Evolutionary conservation across 2,113 vertebrate genomes (phyloP), one percentile per base, ranked within the genome.

Genomic region (Budorcas taxicolor): DNA sequence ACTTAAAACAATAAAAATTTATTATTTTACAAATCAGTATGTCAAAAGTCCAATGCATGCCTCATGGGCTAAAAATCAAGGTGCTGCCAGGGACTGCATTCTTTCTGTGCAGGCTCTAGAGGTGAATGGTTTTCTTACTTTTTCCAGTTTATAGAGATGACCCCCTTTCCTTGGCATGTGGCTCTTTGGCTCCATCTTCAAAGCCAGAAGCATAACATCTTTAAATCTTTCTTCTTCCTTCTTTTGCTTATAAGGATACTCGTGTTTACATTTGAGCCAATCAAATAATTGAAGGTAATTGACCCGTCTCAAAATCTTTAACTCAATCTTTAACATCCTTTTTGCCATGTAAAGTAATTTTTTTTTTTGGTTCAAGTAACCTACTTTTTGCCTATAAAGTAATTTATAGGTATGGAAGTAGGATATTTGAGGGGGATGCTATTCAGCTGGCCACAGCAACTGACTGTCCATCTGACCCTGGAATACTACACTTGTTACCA

Each of bases 1-100:
- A 50, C 21, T 90, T 95, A 62, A 92, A 85, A 29, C 8, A 60
- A 85, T 3, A 89, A 12, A 91, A 92, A 29, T 40, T 19, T 52
- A 43, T 82, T 74, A 47, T 81, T 29, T 91, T 95, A 64, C 2
- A 82, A 17, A 71, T 91, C 25, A 60, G 36, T 60, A 78, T 25
- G 8, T 89, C n/a, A 31, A 16, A 78, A 94, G 31, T 55, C 40
- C 21, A 76, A 58, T 7, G 5, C 4, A 27, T 53, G 9, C 33
- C 1, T 52, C 23, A 45, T 55, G 9, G 12, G 23, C 7, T 33
- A 91, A 58, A 87, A 81, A 16, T 74, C 12, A 85, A 95, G 11
- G 1, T 27, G 27, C 25, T 60, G 7, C 33, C 52, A 91, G 45
- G 52, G 64, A 16, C 78, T 92, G 14, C 13, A 19, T 89, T 78